These are phyloP conservation scores for Dolichoris vasculosae DNA, from an alignment of 1,140 invertebrate species.

Conservation along the genomic window DNA sequence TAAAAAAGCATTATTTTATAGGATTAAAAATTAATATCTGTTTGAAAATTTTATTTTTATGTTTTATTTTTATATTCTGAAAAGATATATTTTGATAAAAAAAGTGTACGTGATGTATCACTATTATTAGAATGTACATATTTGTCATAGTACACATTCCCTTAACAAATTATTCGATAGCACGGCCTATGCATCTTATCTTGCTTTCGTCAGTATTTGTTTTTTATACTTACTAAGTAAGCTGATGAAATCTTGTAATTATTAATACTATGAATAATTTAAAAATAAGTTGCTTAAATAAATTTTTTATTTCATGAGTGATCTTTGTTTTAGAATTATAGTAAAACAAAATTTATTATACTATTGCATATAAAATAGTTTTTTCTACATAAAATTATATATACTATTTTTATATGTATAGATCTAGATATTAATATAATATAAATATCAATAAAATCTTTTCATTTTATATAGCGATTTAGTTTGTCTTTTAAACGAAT, in stretches of 20 bases:
- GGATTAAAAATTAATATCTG: too few relatives aligned
- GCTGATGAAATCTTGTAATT: not conserved
- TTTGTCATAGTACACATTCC: constrained; percentile 11
- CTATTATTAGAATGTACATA: constrained; percentile 43
- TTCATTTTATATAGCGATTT: not conserved
- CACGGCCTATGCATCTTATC: constrained; percentile 66
- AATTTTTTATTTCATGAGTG: too few relatives aligned
- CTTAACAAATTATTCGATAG: constrained; percentile 66
- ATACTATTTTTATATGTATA: not conserved
- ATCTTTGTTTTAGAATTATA: too few relatives aligned
- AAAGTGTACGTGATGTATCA: constrained; percentile 67
- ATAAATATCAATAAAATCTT: not conserved
- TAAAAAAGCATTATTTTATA: too few relatives aligned
- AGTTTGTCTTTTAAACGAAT: not conserved
- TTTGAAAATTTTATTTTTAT: too few relatives aligned
- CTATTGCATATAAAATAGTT: not conserved
- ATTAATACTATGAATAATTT: not conserved
- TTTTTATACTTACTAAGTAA: constrained; percentile 56
- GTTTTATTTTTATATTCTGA: not conserved
- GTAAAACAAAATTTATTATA: too few relatives aligned
- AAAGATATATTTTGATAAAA: constrained; percentile 37
- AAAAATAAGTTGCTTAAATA: too few relatives aligned
- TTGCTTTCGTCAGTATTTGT: constrained; percentile 60
- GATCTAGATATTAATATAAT: not conserved
- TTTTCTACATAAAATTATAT: too few relatives aligned